phyloP scores from a whole-genome alignment of 2,113 vertebrate species.

The Dryoscopus gambensis region DNA sequence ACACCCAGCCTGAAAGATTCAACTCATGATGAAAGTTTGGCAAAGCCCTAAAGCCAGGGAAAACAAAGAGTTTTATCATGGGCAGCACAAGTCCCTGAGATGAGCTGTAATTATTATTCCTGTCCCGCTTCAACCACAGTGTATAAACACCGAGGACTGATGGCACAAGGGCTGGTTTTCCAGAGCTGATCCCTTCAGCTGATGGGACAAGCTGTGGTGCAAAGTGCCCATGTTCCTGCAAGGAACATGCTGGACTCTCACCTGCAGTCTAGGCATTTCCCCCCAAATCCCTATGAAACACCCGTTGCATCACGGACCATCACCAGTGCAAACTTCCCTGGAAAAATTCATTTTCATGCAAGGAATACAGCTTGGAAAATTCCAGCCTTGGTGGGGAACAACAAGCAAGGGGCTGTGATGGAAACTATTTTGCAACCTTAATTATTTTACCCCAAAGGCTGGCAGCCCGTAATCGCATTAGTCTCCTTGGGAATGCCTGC shows the following conservation, averaged over 20 bases:
- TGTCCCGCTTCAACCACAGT: not conserved
- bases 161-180: accelerated
- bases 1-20: not conserved
- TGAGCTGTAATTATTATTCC: not conserved
- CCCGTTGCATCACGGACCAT: not conserved
- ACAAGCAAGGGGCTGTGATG: not conserved
- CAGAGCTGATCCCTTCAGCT: accelerated
- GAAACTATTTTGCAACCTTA: slow-evolving; percentile 18
- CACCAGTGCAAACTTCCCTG: accelerated
- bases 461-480: not conserved
- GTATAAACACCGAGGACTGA: accelerated
- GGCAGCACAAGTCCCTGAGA: not conserved
- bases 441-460: slow-evolving; percentile 5
- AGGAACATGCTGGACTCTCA: not conserved
- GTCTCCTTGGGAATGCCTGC: not conserved
- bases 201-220: not conserved
- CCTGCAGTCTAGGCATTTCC: not conserved
- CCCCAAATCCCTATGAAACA: not conserved
- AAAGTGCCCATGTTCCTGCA: not conserved
- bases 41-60: not conserved
- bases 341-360: not conserved
- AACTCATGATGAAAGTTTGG: not conserved
- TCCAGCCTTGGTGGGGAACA: not conserved
- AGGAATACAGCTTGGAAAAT: not conserved
- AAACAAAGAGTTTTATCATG: not conserved